A percentile compares a stretch with the other conserved stretches of the same genome.
Evolutionary conservation across 2,888 invertebrate species (phyloP).

Genomic region (Azorinus chamasolen): DNA sequence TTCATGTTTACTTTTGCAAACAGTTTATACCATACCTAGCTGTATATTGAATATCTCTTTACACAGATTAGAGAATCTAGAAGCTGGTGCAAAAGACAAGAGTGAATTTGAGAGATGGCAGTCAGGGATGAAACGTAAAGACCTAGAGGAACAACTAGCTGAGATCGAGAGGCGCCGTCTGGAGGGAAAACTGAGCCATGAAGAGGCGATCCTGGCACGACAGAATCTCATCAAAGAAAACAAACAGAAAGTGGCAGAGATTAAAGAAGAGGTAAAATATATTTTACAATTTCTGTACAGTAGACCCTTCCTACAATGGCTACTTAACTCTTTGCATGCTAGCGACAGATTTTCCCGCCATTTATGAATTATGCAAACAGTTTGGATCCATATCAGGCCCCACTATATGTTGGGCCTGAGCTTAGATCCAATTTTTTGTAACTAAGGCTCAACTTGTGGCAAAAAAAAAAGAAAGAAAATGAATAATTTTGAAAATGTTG

Average conservation of each 20-base stretch:
- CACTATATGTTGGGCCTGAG: not conserved
- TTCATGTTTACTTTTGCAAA: no score
- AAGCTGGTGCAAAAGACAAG: conserved; percentile 84
- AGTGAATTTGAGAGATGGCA: conserved; percentile 85
- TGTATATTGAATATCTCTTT: not conserved
- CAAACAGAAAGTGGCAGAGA: conserved; percentile 80
- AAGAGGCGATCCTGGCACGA: conserved; percentile 86
- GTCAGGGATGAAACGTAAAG: conserved; percentile 81
- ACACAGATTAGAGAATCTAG: conserved; percentile 80
- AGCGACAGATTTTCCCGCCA: no score
- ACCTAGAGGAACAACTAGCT: conserved; percentile 81
- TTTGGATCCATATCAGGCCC: no score
- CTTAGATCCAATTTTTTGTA: no score
- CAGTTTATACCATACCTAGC: no score
- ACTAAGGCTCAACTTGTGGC: no score
- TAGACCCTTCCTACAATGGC: no score
- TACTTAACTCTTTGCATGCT: no score
- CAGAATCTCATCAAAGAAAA: conserved; percentile 83
- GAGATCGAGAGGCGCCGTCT: conserved; percentile 84
- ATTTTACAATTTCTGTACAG: no score
- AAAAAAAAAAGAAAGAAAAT: no score
- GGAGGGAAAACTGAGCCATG: conserved; percentile 85
- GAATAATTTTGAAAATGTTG: no score
- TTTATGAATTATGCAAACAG: no score
- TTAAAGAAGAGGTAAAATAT: conserved; percentile 84